phyloP scores from a whole-genome alignment of 2,888 invertebrate species.

The Norana najaformis region DNA sequence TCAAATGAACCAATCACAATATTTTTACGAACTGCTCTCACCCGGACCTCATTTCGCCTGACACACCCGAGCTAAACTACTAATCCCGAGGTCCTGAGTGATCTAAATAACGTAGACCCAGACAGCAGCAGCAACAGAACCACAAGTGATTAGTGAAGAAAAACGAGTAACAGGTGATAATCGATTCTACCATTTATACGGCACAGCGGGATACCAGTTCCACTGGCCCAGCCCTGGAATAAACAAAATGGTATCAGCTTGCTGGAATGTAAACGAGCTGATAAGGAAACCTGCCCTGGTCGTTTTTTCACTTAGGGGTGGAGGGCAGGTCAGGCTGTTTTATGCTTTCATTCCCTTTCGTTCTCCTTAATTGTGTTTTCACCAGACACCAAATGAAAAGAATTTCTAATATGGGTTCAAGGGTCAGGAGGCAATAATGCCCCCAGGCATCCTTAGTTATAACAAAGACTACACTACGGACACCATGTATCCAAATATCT shows the following conservation, averaged over 20 bases:
- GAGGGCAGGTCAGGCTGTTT: not conserved
- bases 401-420: not conserved
- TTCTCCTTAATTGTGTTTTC: not conserved
- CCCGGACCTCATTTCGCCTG: not conserved
- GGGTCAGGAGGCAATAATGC: not conserved
- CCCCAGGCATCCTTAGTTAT: not conserved
- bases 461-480: not conserved
- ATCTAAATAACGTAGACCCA: not conserved
- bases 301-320: not conserved
- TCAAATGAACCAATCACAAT: not conserved
- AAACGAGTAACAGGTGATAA: not conserved
- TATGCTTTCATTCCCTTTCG: not conserved
- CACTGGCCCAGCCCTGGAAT: not conserved
- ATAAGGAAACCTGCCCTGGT: not conserved
- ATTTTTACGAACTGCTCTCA: not conserved
- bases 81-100: not conserved
- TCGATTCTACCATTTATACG: not conserved
- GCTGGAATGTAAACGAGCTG: constrained; percentile 5
- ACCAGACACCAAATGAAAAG: not conserved
- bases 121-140: not conserved
- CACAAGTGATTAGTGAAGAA: not conserved
- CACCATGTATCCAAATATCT: not conserved
- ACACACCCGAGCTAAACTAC: not conserved
- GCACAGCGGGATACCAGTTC: not conserved
- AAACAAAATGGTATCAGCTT: constrained; percentile 5